These are phyloP conservation scores for Colaptes auratus DNA, from an alignment of 2,113 vertebrate species.

Conservation along the genomic window DNA sequence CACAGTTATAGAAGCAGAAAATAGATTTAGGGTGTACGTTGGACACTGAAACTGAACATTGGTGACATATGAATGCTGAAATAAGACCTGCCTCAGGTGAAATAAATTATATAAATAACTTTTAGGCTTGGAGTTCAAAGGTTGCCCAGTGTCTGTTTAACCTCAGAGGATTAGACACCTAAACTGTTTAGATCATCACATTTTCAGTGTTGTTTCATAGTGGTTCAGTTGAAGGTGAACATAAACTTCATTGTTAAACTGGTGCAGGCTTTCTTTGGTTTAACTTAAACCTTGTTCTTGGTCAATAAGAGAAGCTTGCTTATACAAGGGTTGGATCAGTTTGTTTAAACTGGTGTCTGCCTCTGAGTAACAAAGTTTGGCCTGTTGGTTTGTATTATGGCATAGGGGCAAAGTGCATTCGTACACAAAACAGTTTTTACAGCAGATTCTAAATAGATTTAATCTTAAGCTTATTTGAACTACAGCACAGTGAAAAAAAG, in stretches of 20 bases:
- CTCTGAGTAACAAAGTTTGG: background rate
- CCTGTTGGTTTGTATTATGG: background rate
- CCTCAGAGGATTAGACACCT: background rate
- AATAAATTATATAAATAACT: conserved; percentile 76
- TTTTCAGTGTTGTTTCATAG: background rate
- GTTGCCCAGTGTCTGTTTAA: background rate
- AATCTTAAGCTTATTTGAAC: conserved; percentile 47
- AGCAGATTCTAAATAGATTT: conserved; percentile 36
- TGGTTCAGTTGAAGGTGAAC: background rate
- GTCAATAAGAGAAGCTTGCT: background rate
- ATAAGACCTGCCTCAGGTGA: conserved; percentile 13
- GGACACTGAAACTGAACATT: background rate
- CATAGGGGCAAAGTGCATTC: background rate
- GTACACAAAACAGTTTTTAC: background rate
- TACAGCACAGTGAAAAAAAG: conserved; percentile 26
- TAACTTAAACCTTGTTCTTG: background rate
- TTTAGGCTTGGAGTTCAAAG: background rate
- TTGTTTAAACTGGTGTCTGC: background rate
- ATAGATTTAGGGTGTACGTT: background rate
- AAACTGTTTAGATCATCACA: background rate
- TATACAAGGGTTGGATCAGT: background rate
- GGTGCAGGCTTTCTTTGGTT: conserved; percentile 7
- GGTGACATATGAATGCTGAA: background rate
- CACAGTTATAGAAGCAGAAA: conserved; percentile 42
- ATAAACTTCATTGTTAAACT: background rate